Evolutionary conservation across 2,113 vertebrate genomes (phyloP).

Genomic region (Neofelis nebulosa): DNA sequence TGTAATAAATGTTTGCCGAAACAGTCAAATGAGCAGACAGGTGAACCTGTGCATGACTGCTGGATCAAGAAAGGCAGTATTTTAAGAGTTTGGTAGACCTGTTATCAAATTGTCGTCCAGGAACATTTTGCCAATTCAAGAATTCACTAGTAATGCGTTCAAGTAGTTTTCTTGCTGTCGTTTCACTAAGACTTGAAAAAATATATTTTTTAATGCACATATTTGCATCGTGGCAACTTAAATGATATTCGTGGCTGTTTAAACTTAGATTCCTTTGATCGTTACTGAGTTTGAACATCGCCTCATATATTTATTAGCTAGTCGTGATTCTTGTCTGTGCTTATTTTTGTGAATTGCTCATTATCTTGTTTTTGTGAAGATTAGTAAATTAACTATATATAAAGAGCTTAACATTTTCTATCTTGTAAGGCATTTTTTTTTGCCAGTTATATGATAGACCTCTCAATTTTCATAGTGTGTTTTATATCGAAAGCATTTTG

Average conservation of each 20-base stretch:
- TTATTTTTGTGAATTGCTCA: background rate
- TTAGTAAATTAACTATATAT: background rate
- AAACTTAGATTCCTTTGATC: background rate
- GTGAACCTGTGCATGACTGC: background rate
- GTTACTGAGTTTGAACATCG: background rate
- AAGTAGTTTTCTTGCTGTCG: no score
- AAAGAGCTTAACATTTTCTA: background rate
- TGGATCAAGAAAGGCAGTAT: rapidly evolving
- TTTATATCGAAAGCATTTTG: background rate
- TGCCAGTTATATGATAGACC: background rate
- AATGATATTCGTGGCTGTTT: background rate
- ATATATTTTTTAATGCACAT: background rate
- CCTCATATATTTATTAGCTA: background rate
- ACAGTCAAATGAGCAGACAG: background rate
- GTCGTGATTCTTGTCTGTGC: background rate
- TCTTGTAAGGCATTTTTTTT: background rate
- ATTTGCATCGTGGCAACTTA: background rate
- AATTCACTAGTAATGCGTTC: rapidly evolving
- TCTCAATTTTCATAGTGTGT: background rate
- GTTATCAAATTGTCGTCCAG: background rate
- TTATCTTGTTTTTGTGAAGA: background rate
- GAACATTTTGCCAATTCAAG: background rate
- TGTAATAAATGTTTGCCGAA: background rate
- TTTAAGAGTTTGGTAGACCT: background rate
- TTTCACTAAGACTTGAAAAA: background rate